Percentiles rank a stretch among this genome's conserved stretches.
These are phyloP conservation scores for Argyresthia albistria DNA, from an alignment of 2,888 invertebrate species.

Conservation along the genomic window DNA sequence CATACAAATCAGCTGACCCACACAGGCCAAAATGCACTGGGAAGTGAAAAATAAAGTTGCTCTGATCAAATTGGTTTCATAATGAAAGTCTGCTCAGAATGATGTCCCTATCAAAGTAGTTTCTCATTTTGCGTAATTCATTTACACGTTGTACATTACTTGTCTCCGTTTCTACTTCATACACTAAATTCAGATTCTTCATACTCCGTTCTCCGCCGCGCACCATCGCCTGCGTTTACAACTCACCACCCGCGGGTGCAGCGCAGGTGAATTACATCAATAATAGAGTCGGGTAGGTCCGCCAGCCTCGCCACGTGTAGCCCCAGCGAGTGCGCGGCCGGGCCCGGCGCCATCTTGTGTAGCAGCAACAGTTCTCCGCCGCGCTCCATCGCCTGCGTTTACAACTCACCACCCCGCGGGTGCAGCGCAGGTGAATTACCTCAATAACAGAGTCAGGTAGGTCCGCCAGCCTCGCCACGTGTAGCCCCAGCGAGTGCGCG, in stretches of 20 bases:
- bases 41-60: too few species aligned
- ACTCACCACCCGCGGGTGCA: conserved; percentile 79
- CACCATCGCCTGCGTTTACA: conserved; percentile 89
- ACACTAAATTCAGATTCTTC: too few species aligned
- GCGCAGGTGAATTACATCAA: conserved; percentile 81
- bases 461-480: conserved; percentile 91
- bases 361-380: conserved; percentile 82
- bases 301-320: conserved; percentile 94
- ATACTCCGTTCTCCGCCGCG: conserved; percentile 80
- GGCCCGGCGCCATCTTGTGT: conserved; percentile 88
- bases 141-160: too few species aligned
- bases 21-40: too few species aligned
- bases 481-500: conserved; percentile 94
- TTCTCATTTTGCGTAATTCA: too few species aligned
- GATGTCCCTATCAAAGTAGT: too few species aligned
- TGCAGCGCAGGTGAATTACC: conserved; percentile 80
- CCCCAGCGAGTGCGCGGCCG: conserved; percentile 94
- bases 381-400: conserved; percentile 88
- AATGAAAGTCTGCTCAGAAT: too few species aligned
- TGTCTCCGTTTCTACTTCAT: too few species aligned
- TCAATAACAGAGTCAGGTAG: conserved; percentile 87
- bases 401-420: conserved; percentile 80
- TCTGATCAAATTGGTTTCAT: too few species aligned
- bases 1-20: too few species aligned
- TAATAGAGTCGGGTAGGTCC: conserved; percentile 85